Evolutionary conservation across 2,797 vertebrate species (phyloP).

Genomic region (Coilia nasus): DNA sequence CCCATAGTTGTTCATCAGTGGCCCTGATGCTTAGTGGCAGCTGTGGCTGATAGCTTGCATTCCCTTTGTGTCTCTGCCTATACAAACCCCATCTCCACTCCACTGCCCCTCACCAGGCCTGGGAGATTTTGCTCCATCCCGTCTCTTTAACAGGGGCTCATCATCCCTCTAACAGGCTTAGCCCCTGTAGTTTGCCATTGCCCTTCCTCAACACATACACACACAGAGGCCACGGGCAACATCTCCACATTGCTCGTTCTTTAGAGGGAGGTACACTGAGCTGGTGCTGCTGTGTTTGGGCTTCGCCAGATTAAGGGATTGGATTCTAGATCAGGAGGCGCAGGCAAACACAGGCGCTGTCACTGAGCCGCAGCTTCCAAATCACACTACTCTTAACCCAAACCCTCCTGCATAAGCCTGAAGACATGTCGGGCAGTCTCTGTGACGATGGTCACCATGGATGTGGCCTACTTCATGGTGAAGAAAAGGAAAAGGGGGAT

Average conservation of each 20-base stretch:
- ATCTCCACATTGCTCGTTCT: background rate
- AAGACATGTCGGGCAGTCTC: conserved; percentile 26
- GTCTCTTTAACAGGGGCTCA: conserved; percentile 50
- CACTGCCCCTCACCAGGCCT: background rate
- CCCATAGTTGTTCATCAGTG: background rate
- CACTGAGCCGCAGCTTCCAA: conserved; percentile 23
- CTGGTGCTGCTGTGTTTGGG: conserved; percentile 37
- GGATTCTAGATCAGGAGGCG: conserved; percentile 65
- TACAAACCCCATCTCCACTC: background rate
- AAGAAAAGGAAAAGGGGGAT: background rate
- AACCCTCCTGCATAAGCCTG: background rate
- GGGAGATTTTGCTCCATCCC: background rate
- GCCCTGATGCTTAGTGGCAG: background rate
- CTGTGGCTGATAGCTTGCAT: background rate
- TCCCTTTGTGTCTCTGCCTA: conserved; percentile 5
- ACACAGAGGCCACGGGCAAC: conserved; percentile 7
- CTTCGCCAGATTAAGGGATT: conserved; percentile 62
- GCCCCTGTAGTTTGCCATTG: conserved; percentile 45
- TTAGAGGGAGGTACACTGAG: conserved; percentile 32
- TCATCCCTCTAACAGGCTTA: conserved; percentile 52
- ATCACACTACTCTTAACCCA: too few relatives aligned
- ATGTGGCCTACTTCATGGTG: background rate
- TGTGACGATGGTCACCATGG: conserved; percentile 35
- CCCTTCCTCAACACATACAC: conserved; percentile 33
- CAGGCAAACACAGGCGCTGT: conserved; percentile 64